phyloP scores from a whole-genome alignment of 2,888 invertebrate species.

The Lymantria dispar region DNA sequence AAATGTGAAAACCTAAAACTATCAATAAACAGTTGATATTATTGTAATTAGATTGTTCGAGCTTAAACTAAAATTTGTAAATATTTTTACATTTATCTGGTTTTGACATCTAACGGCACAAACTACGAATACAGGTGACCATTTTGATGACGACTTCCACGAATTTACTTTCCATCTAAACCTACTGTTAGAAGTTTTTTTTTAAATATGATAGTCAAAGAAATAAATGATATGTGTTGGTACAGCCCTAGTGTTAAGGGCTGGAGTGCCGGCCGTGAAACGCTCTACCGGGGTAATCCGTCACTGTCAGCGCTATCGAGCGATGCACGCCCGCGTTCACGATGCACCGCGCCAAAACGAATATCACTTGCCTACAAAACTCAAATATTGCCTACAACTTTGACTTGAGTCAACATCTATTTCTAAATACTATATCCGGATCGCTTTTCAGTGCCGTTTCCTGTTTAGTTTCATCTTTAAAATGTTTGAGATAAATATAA shows the following conservation, averaged over 20 bases:
- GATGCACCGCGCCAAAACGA: slow-evolving; percentile 23
- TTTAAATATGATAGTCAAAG: too few species aligned
- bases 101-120: too few species aligned
- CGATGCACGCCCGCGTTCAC: slow-evolving; percentile 67
- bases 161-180: too few species aligned
- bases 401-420: slow-evolving; percentile 63
- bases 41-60: too few species aligned
- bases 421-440: slow-evolving; percentile 46
- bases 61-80: too few species aligned
- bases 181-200: too few species aligned
- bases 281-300: slow-evolving; percentile 63
- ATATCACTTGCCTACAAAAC: slow-evolving; percentile 48
- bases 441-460: slow-evolving; percentile 21
- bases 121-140: too few species aligned
- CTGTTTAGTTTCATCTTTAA: slow-evolving; percentile 13
- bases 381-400: slow-evolving; percentile 77
- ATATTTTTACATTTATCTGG: too few species aligned
- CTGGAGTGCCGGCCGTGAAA: slow-evolving; percentile 55
- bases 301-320: slow-evolving; percentile 74
- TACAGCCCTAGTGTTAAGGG: slow-evolving; percentile 31
- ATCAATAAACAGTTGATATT: too few species aligned
- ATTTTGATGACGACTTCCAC: too few species aligned
- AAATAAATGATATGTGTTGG: neutral
- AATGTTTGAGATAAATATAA: neutral
- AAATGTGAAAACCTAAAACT: too few species aligned